A percentile compares a stretch with the other conserved stretches of the same genome.
Evolutionary conservation across 2,797 vertebrate genomes (phyloP).

Genomic region (Pampus argenteus): DNA sequence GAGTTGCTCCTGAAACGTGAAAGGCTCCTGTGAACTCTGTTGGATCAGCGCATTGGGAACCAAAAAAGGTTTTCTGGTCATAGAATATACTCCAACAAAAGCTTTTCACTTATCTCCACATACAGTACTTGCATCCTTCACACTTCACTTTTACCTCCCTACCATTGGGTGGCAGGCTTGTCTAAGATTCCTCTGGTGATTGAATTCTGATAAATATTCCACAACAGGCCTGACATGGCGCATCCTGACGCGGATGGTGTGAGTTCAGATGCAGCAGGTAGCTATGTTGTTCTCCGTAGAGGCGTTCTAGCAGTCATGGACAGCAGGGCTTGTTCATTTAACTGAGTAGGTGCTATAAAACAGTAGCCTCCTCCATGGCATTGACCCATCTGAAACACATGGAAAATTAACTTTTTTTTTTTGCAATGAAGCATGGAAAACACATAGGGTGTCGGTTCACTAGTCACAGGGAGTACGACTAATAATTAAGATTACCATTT

Average conservation of each 20-base stretch:
- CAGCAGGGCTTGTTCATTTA: slow-evolving; percentile 21
- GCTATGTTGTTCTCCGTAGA: slow-evolving; percentile 63
- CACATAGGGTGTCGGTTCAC: not conserved
- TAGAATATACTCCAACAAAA: slow-evolving; percentile 12
- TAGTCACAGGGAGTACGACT: not conserved
- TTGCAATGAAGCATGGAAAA: not conserved
- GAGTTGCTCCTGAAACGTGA: slow-evolving; percentile 40
- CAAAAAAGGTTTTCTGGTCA: not conserved
- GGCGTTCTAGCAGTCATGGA: slow-evolving; percentile 45
- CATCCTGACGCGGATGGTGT: slow-evolving; percentile 23
- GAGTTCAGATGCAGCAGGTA: slow-evolving; percentile 64
- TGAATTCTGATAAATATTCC: slow-evolving; percentile 19
- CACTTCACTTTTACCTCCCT: slow-evolving; percentile 4
- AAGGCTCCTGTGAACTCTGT: slow-evolving; percentile 16
- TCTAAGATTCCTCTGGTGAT: slow-evolving; percentile 7
- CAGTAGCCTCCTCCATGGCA: slow-evolving; percentile 94
- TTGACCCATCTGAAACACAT: slow-evolving; percentile 92
- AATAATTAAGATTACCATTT: not conserved
- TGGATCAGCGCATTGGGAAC: slow-evolving; percentile 8
- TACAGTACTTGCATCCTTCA: slow-evolving; percentile 5
- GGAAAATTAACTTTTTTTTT: not conserved
- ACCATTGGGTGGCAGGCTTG: slow-evolving; percentile 31
- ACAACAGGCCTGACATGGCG: slow-evolving; percentile 18
- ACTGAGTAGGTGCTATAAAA: slow-evolving; percentile 91
- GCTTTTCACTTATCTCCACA: slow-evolving; percentile 14